These are phyloP conservation scores for Drosophila busckii DNA, from an alignment of 1,140 invertebrate species.

Conservation along the genomic window DNA sequence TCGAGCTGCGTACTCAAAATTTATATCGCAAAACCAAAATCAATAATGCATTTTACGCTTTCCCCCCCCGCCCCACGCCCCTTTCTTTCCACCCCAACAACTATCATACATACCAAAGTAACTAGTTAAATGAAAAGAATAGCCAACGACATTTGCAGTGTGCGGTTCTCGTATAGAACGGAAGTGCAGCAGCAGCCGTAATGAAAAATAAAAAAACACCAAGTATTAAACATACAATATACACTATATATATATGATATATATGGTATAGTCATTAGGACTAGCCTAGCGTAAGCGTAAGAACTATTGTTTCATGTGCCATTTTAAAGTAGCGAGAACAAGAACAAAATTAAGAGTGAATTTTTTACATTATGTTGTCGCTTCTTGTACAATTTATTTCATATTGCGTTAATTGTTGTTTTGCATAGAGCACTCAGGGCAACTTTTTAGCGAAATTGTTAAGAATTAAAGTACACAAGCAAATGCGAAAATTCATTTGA, in stretches of 20 bases:
- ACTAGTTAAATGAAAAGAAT: slow-evolving; percentile 22
- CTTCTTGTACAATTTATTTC: slow-evolving; percentile 11
- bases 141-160: slow-evolving; percentile 48
- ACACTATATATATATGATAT: slow-evolving; percentile 29
- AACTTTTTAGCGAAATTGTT: slow-evolving; percentile 47
- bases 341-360: slow-evolving; percentile 2
- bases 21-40: slow-evolving; percentile 1
- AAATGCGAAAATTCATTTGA: slow-evolving; percentile 30
- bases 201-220: slow-evolving; percentile 58
- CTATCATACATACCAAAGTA: background rate
- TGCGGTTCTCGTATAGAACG: slow-evolving; percentile 49
- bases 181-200: no score
- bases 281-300: slow-evolving; percentile 34
- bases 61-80: slow-evolving; percentile 6
- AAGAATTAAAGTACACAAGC: slow-evolving; percentile 34
- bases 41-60: slow-evolving; percentile 69
- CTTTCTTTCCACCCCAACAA: background rate
- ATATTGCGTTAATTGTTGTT: slow-evolving; percentile 25
- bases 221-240: slow-evolving; percentile 66
- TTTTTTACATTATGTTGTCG: slow-evolving; percentile 27
- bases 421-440: slow-evolving; percentile 73
- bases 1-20: background rate
- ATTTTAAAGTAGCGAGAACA: slow-evolving; percentile 65
- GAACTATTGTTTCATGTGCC: slow-evolving; percentile 76
- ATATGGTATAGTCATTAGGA: slow-evolving; percentile 37